Evolutionary conservation across 1,140 invertebrate genomes (phyloP), one percentile per base, ranked within the genome.

Genomic region (Epicauta chinensis): DNA sequence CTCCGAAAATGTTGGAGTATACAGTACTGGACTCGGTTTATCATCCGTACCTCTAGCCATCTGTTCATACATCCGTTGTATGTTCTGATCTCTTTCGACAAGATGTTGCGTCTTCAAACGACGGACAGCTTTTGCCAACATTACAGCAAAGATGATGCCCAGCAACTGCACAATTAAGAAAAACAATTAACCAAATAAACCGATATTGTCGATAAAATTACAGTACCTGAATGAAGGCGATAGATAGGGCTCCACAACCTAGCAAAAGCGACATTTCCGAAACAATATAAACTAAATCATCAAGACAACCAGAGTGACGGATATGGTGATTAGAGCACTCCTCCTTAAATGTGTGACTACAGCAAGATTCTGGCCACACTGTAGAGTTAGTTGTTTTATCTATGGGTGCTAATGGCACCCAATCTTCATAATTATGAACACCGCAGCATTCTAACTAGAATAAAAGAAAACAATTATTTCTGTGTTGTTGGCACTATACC

Each of bases 91-190:
- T n/a, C n/a, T n/a, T n/a, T n/a, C n/a, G n/a, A n/a, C n/a, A n/a
- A n/a, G n/a, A n/a, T n/a, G 81, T 29, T 77, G 36, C 81, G 77
- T 81, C 64, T 89, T 89, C 55, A 91, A 83, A 59, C 83, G 82
- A 53, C 88, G 81, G 60, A 95, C 85, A 0, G 87, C 82, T 60
- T 82, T 82, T 38, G 86, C 90, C 65, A 95, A 70, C 71, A 88
- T 87, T 67, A 87, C 87, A 2, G 91, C 87, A 62, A 91, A 93
- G 48, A 91, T 77, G 13, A 93, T 85, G 42, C 91, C 91, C 58
- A 92, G 77, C 34, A 93, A 67, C 87, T 93, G 75, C 37, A 81
- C n/a, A n/a, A n/a, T n/a, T n/a, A n/a, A n/a, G n/a, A n/a, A n/a
- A n/a, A n/a, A n/a, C n/a, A n/a, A n/a, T n/a, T n/a, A n/a, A n/a